Evolutionary conservation across 2,113 vertebrate species (phyloP).

Genomic region (Dolichallabes microphthalmus): DNA sequence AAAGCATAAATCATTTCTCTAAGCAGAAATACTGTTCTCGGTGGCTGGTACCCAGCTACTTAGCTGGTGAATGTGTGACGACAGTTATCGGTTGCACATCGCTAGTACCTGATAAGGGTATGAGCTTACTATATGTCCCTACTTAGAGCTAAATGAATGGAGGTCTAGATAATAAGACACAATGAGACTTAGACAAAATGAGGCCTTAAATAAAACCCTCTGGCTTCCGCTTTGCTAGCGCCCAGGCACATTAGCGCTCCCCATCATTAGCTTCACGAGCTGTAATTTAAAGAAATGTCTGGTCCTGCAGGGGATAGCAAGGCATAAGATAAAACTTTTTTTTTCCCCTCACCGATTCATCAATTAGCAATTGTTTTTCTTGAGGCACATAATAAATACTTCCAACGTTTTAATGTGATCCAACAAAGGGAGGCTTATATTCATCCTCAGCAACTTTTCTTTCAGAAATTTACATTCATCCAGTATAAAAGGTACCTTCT

Average conservation of each 20-base stretch:
- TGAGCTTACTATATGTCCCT: neutral
- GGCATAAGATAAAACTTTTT: slow-evolving; percentile 45
- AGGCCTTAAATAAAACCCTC: slow-evolving; percentile 27
- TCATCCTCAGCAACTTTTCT: neutral
- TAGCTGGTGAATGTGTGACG: neutral
- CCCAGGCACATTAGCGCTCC: slow-evolving; percentile 41
- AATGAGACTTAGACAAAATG: slow-evolving; percentile 37
- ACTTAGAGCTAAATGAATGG: slow-evolving; percentile 33
- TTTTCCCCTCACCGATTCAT: slow-evolving; percentile 42
- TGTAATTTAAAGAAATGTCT: slow-evolving; percentile 46
- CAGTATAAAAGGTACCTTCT: neutral
- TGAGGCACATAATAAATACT: slow-evolving; percentile 41
- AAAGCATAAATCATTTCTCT: slow-evolving; percentile 14
- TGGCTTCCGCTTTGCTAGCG: slow-evolving; percentile 23
- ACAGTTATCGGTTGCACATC: neutral
- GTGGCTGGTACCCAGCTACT: neutral
- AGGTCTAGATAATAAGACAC: slow-evolving; percentile 33
- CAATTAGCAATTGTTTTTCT: slow-evolving; percentile 40
- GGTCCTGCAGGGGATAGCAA: slow-evolving; percentile 27
- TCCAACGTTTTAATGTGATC: slow-evolving; percentile 46
- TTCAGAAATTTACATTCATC: slow-evolving; percentile 17
- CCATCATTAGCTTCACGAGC: slow-evolving; percentile 47
- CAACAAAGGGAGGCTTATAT: slow-evolving; percentile 41
- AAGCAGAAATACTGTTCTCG: neutral
- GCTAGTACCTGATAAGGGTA: slow-evolving; percentile 3